Evolutionary conservation across 1,140 invertebrate species (phyloP).

Genomic region (Wiebesia pumilae): DNA sequence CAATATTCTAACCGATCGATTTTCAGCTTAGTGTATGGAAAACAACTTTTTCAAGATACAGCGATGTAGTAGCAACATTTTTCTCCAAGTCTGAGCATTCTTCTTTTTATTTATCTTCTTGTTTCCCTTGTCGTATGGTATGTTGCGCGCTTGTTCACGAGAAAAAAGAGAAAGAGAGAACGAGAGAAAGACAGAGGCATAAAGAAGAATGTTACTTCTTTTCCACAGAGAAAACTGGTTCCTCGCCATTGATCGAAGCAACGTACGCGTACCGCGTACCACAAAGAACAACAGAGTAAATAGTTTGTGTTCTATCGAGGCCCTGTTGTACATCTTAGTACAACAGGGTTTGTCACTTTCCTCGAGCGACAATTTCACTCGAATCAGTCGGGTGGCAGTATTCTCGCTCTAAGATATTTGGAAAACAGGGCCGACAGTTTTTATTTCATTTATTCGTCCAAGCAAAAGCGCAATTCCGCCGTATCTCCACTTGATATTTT

Average conservation of each 20-base stretch:
- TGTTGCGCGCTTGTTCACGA: not conserved
- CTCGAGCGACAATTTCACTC: not conserved
- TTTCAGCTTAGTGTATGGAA: not conserved
- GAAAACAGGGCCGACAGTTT: not conserved
- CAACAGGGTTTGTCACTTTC: not conserved
- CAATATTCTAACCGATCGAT: not conserved
- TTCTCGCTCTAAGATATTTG: not conserved
- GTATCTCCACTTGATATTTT: not conserved
- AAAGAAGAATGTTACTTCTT: constrained; percentile 66
- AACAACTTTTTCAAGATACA: not conserved
- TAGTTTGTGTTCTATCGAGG: constrained; percentile 63
- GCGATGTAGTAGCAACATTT: not conserved
- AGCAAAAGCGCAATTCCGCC: not conserved
- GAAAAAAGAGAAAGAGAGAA: not conserved
- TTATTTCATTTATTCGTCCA: not conserved
- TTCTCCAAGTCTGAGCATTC: not conserved
- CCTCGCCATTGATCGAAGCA: constrained; percentile 56
- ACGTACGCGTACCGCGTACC: constrained; percentile 68
- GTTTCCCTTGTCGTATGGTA: not conserved
- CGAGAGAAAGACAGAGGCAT: not conserved
- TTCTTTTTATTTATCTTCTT: constrained; percentile 14
- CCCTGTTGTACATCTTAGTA: not conserved
- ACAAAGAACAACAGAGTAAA: constrained; percentile 60
- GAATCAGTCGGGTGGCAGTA: not conserved
- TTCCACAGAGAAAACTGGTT: constrained; percentile 71